Percentiles rank a stretch among this genome's conserved stretches.
phyloP scores from a whole-genome alignment of 2,888 invertebrate species.

The Tetrapedia diversipes region DNA sequence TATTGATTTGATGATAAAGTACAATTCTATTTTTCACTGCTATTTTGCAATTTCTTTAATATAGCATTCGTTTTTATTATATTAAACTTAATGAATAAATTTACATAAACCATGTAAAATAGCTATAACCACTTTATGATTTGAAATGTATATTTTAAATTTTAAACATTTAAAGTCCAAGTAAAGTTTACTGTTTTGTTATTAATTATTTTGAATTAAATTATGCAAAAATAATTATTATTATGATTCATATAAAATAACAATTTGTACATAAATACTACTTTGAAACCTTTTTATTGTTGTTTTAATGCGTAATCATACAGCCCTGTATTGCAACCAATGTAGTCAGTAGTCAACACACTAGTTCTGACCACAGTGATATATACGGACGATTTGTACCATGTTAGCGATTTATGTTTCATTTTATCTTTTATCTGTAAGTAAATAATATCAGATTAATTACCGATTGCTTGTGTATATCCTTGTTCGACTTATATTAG shows the following conservation, averaged over 20 bases:
- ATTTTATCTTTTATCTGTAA: not conserved
- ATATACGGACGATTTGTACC: conserved; percentile 24
- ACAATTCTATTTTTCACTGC: not conserved
- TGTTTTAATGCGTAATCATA: conserved; percentile 20
- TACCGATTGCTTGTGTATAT: not conserved
- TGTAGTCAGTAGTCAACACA: conserved; percentile 77
- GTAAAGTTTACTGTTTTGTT: not conserved
- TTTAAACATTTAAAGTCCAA: not conserved
- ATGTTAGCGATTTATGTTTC: conserved; percentile 35
- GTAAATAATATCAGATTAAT: conserved; percentile 34
- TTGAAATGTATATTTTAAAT: not conserved
- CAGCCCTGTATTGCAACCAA: conserved; percentile 69
- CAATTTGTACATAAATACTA: not conserved
- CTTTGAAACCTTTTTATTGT: not conserved
- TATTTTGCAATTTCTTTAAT: not conserved
- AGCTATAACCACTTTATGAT: not conserved
- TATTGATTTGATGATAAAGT: not conserved
- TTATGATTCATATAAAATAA: not conserved
- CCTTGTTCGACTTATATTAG: not conserved
- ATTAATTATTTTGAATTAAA: not conserved
- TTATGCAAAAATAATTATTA: not conserved
- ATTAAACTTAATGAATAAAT: not conserved
- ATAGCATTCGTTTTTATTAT: not conserved
- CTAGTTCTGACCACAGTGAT: conserved; percentile 42
- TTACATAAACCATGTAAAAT: not conserved